Conservation (phyloP, 1,140 invertebrate genomes). For the Cardiocondyla obscurior region DNA sequence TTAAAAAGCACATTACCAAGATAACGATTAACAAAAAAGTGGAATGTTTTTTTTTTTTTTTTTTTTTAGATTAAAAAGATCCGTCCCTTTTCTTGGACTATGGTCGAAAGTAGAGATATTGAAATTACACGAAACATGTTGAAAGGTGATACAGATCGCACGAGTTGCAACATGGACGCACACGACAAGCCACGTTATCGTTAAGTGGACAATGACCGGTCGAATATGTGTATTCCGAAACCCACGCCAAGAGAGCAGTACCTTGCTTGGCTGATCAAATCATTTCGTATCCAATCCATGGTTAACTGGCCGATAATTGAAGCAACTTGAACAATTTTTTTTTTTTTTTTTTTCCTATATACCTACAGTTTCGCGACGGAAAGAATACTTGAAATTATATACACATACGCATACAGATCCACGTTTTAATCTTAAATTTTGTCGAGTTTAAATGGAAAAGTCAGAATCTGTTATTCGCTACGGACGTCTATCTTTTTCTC, state of each 20-base stretch:
- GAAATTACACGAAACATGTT: background rate
- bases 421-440: background rate
- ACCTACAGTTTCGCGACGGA: background rate
- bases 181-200: constrained; percentile 50
- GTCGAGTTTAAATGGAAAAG: background rate
- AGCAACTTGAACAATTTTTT: background rate
- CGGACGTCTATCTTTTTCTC: background rate
- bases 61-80: no score
- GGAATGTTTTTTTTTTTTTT: background rate
- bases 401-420: background rate
- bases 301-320: constrained; percentile 64
- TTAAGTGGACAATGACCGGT: constrained; percentile 79
- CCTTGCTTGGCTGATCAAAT: constrained; percentile 16
- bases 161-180: constrained; percentile 25
- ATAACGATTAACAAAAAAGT: background rate
- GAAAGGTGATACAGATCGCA: background rate
- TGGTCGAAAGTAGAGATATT: background rate
- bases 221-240: constrained; percentile 78
- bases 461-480: background rate
- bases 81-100: no score
- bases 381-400: background rate
- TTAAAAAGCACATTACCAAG: background rate
- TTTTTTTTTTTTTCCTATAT: no score
- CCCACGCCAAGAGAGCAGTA: constrained; percentile 75
- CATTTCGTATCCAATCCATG: constrained; percentile 43